A percentile compares a stretch with the other conserved stretches of the same genome.
phyloP scores from a whole-genome alignment of 2,888 invertebrate species.

The Tinea pellionella region DNA sequence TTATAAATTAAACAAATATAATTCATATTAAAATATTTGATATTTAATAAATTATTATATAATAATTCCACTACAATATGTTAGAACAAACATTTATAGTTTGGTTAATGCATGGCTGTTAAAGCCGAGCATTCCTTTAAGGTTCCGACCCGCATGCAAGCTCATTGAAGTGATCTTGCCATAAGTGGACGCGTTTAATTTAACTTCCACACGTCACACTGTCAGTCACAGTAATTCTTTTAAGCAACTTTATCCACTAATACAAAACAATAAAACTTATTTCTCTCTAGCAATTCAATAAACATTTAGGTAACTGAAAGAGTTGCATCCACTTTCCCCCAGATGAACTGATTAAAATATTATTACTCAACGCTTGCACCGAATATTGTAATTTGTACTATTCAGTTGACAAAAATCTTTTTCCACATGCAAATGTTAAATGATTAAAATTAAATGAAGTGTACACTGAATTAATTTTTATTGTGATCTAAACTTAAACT shows the following conservation, averaged over 20 bases:
- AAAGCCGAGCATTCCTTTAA: background rate
- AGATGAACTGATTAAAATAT: slow-evolving; percentile 3
- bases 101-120: background rate
- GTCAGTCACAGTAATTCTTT: background rate
- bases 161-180: slow-evolving; percentile 31
- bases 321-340: background rate
- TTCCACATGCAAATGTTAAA: background rate
- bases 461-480: too few relatives aligned
- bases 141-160: slow-evolving; percentile 24
- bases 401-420: background rate
- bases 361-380: background rate
- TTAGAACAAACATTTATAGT: background rate
- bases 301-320: background rate
- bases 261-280: background rate
- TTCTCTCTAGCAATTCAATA: background rate
- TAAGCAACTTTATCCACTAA: background rate
- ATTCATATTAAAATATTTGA: too few relatives aligned
- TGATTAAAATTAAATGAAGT: background rate
- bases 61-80: too few relatives aligned
- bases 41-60: too few relatives aligned
- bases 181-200: slow-evolving; percentile 39
- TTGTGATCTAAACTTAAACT: too few relatives aligned
- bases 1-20: too few relatives aligned
- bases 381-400: background rate
- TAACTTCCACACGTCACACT: slow-evolving; percentile 24